A percentile compares a stretch with the other conserved stretches of the same genome.
phyloP scores from a whole-genome alignment of 2,113 vertebrate genomes.

The Eulemur rufifrons region DNA sequence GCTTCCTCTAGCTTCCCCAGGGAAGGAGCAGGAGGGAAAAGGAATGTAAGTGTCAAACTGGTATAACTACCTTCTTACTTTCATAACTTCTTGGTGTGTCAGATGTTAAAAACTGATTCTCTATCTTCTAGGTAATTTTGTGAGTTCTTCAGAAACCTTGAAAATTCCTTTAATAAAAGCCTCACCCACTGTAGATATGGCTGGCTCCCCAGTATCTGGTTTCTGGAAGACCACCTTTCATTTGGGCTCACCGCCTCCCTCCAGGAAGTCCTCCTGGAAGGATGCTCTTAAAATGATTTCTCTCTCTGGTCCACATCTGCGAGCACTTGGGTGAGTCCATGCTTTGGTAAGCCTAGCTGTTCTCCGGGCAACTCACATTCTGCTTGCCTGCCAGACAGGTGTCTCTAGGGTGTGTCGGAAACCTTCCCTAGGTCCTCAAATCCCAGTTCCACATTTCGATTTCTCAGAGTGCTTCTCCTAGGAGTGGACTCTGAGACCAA shows the following conservation, averaged over 20 bases:
- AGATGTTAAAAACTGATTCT: not conserved
- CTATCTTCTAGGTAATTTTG: not conserved
- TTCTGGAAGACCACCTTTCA: not conserved
- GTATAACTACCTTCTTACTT: not conserved
- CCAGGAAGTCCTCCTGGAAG: not conserved
- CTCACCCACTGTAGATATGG: not conserved
- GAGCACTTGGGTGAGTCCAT: not conserved
- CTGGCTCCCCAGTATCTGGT: not conserved
- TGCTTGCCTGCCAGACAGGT: not conserved
- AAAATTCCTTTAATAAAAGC: not conserved
- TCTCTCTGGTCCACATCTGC: not conserved
- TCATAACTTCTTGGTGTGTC: not conserved
- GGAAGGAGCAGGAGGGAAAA: not conserved
- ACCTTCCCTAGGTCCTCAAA: not conserved
- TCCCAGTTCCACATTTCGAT: not conserved
- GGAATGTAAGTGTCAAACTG: not conserved
- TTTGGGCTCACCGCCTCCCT: not conserved
- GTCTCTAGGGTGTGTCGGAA: not conserved
- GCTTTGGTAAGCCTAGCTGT: not conserved
- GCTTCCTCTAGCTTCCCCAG: not conserved
- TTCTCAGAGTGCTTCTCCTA: not conserved
- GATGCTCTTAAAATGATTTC: not conserved
- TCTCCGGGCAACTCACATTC: not conserved
- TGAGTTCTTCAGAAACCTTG: not conserved
- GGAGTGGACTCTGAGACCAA: not conserved